Base-by-base conservation (phyloP, 2,113 vertebrate species). In the Takifugu bimaculatus region DNA sequence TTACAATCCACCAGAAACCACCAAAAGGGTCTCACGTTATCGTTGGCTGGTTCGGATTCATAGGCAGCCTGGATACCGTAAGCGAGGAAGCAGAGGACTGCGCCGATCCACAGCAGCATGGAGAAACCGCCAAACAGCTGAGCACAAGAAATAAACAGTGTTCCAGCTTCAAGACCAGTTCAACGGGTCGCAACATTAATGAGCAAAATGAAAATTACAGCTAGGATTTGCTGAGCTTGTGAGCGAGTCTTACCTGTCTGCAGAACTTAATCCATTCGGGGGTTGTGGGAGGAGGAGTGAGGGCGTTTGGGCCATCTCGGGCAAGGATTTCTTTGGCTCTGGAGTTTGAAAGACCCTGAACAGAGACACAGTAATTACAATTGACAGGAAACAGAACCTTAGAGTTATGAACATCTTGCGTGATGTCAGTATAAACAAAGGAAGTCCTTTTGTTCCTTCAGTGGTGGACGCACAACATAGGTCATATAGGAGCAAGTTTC, bases 211-310 rank as follows among this genome's bases (percentile, higher is more conserved):
- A 39, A 39, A 39, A 39, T 39, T 10, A 39, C 35, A 39, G 35
- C 35, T 39, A 2, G 35, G 35, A 39, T 39, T 9, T 39, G 35
- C 35, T 11, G n/a, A 25, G 6, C 6, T 5, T 20, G 48, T 15
- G 48, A n/a, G n/a, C 7, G 15, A n/a, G 13, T 43, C 55, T 3
- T 57, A 88, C 87, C 85, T 88, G 97, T 81, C 86, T 92, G 44
- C 97, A 98, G 87, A 99, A 99, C 77, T 99, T 99, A 1, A 98
- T 82, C 96, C 97, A 98, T 67, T 98, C 97, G 0, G 97, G 97
- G 9, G 94, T 96, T 0, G 95, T 98, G 28, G 96, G 94, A 6
- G 97, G 97, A 0, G 97, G 97, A 0, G 96, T 98, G 39, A 98
- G 93, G 54, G 94, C 72, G 1, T 99, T 99, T 0, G 95, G 97